Evolutionary conservation across 2,797 vertebrate genomes (phyloP).

Genomic region (Buphagus erythrorhynchus): DNA sequence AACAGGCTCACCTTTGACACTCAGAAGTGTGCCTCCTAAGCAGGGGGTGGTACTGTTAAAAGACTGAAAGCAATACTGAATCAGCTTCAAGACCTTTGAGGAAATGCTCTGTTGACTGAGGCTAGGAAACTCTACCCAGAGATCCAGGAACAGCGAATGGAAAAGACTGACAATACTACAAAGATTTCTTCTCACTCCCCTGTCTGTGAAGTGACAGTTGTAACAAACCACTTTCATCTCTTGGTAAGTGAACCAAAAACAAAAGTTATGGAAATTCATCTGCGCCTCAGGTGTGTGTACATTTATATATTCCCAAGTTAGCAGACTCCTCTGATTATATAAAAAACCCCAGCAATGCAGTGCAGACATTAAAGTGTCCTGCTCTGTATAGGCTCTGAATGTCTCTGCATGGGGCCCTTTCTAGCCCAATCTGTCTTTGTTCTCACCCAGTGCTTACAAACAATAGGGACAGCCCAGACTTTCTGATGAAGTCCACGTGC

Average conservation of each 20-base stretch:
- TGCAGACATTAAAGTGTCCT: background rate
- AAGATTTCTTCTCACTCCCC: background rate
- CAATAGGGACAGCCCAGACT: conserved; percentile 36
- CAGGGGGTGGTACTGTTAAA: background rate
- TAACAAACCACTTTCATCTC: background rate
- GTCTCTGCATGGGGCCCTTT: conserved; percentile 36
- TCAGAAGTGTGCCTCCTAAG: background rate
- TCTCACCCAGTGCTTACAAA: conserved; percentile 38
- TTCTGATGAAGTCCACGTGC: conserved; percentile 40
- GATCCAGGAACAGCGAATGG: background rate
- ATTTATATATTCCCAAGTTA: background rate
- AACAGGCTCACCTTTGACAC: background rate
- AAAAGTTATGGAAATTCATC: background rate
- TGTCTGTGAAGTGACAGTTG: background rate
- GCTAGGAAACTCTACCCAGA: background rate
- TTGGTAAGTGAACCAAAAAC: background rate
- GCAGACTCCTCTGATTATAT: background rate
- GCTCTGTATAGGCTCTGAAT: conserved; percentile 4
- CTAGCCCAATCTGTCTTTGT: conserved; percentile 65
- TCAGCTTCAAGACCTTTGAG: background rate
- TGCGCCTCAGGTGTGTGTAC: background rate
- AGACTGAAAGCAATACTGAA: background rate
- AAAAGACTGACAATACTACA: background rate
- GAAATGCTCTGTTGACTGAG: background rate
- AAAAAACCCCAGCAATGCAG: background rate